phyloP scores from a whole-genome alignment of 1,140 invertebrate species.

The Radopholus similis region DNA sequence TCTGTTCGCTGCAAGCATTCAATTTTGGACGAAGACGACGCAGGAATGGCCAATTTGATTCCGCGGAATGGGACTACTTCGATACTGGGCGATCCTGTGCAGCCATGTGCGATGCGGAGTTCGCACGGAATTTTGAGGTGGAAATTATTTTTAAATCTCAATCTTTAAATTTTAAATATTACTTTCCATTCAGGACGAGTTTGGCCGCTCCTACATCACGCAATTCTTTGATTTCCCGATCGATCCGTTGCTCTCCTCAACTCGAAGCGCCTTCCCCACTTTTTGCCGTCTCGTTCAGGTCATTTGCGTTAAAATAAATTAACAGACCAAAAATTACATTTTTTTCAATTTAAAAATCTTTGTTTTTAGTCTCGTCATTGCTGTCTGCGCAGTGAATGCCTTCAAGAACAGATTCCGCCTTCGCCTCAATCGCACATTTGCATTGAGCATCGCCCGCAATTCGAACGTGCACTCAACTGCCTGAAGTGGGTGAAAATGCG shows the following conservation, averaged over 20 bases:
- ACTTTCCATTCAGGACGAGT: slow-evolving; percentile 14
- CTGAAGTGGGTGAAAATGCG: slow-evolving; percentile 25
- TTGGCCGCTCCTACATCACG: slow-evolving; percentile 29
- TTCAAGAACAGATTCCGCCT: background rate
- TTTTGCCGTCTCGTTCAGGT: slow-evolving; percentile 32
- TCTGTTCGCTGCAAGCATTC: no score
- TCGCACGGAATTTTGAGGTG: slow-evolving; percentile 20
- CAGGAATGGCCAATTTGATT: no score
- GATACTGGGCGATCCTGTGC: slow-evolving; percentile 19
- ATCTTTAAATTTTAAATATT: slow-evolving; percentile 2
- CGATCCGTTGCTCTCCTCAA: slow-evolving; percentile 32
- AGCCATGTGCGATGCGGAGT: slow-evolving; percentile 14
- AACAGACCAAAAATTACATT: background rate
- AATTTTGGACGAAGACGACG: no score
- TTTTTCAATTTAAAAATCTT: no score
- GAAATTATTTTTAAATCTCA: background rate
- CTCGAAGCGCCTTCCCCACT: slow-evolving; percentile 4
- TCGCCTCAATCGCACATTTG: slow-evolving; percentile 39
- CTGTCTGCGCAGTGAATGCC: slow-evolving; percentile 22
- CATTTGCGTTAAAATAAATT: background rate
- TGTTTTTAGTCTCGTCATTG: no score
- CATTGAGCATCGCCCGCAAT: slow-evolving; percentile 23
- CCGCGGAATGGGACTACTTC: no score
- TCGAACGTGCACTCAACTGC: slow-evolving; percentile 28
- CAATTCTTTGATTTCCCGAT: slow-evolving; percentile 41